phyloP scores from a whole-genome alignment of 1,140 invertebrate genomes.

The Drosophila pseudoananassae region DNA sequence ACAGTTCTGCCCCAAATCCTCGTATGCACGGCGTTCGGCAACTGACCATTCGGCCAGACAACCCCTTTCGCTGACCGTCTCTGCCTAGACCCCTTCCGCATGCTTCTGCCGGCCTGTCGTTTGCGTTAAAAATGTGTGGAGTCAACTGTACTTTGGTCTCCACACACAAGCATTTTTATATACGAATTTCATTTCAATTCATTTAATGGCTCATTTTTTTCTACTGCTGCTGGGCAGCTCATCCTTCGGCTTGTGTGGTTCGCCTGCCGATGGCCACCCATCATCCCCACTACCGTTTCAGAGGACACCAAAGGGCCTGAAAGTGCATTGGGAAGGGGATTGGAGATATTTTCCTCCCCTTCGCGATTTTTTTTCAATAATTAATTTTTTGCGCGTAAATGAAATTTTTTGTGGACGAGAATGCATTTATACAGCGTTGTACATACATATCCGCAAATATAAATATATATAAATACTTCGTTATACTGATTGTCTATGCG shows the following conservation, averaged over 20 bases:
- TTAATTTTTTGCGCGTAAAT: conserved; percentile 82
- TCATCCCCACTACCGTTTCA: conserved; percentile 6
- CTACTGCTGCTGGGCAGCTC: conserved; percentile 19
- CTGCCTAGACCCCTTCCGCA: conserved; percentile 20
- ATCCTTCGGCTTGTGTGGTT: conserved; percentile 68
- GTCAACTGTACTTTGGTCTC: conserved; percentile 76
- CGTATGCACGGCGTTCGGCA: conserved; percentile 41
- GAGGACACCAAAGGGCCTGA: conserved; percentile 8
- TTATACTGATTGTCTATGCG: too few species aligned
- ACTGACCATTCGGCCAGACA: conserved; percentile 48
- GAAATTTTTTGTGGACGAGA: conserved; percentile 75
- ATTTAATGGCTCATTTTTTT: conserved; percentile 66
- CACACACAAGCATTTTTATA: conserved; percentile 70
- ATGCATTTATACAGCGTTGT: conserved; percentile 2
- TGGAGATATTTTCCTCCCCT: conserved; percentile 19
- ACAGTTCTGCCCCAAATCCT: conserved; percentile 36
- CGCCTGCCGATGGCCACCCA: conserved; percentile 61
- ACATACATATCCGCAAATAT: conserved; percentile 12
- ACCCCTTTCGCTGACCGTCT: conserved; percentile 22
- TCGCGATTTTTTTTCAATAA: conserved; percentile 79
- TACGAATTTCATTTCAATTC: conserved; percentile 81
- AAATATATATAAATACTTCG: neutral
- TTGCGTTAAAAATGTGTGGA: conserved; percentile 73
- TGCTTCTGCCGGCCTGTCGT: conserved; percentile 50
- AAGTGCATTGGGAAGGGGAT: neutral